These are phyloP conservation scores for Characodon lateralis DNA, from an alignment of 2,797 vertebrate genomes.

Conservation along the genomic window DNA sequence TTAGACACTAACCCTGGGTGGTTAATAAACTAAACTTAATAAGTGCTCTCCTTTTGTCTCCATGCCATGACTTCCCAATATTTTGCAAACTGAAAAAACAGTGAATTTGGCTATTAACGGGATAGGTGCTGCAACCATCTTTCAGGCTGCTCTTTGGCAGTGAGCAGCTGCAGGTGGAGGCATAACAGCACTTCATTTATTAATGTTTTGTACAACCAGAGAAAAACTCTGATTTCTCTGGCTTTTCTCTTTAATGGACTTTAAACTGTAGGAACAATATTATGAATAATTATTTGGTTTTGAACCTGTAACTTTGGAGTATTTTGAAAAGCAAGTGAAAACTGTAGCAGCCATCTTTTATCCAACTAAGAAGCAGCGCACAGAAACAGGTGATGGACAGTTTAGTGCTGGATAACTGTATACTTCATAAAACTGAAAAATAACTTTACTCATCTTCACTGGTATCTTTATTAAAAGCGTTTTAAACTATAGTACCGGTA, in stretches of 20 bases:
- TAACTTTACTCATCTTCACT: too few relatives aligned
- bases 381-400: not conserved
- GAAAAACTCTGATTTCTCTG: not conserved
- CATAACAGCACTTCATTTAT: too few relatives aligned
- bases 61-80: not conserved
- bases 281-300: not conserved
- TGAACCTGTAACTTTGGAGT: not conserved
- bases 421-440: too few relatives aligned
- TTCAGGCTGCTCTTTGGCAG: too few relatives aligned
- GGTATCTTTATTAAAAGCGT: too few relatives aligned
- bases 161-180: too few relatives aligned
- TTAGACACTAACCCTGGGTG: not conserved
- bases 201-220: not conserved
- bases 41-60: not conserved
- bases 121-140: too few relatives aligned
- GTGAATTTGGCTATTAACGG: too few relatives aligned
- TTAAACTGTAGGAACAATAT: not conserved
- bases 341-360: not conserved
- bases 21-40: not conserved
- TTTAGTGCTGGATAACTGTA: too few relatives aligned
- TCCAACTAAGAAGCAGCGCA: not conserved
- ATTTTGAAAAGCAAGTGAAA: not conserved
- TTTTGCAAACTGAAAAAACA: slow-evolving; percentile 1
- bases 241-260: not conserved
- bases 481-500: too few relatives aligned